Percentiles rank a stretch among this genome's conserved stretches.
These are phyloP conservation scores for Drosophila meridiana DNA, from an alignment of 2,888 invertebrate genomes.

Conservation along the genomic window DNA sequence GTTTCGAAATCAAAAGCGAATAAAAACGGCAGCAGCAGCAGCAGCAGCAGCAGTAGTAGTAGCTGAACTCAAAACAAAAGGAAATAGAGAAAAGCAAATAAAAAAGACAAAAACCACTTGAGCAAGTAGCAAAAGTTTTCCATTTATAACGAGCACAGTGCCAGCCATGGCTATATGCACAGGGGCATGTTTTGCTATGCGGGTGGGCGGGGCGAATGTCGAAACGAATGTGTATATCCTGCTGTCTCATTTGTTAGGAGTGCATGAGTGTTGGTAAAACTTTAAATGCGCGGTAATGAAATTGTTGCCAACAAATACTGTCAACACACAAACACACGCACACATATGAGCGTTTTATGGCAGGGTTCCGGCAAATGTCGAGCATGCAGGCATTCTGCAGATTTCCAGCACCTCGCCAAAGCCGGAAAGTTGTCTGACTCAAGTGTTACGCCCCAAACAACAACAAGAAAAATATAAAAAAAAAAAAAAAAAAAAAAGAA, in stretches of 20 bases:
- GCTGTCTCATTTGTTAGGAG: conserved; percentile 55
- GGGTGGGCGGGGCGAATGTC: conserved; percentile 11
- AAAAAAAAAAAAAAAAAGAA: conserved; percentile 36
- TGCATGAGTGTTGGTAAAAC: conserved; percentile 66
- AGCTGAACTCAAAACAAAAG: conserved; percentile 33
- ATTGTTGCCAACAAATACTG: conserved; percentile 78
- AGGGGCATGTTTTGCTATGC: conserved; percentile 32
- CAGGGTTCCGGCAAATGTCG: conserved; percentile 56
- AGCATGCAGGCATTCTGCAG: conserved; percentile 61
- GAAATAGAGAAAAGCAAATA: conserved; percentile 47
- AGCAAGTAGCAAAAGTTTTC: conserved; percentile 78
- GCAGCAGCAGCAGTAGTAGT: conserved; percentile 20
- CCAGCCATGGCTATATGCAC: conserved; percentile 38
- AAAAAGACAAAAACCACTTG: conserved; percentile 71
- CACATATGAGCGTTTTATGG: conserved; percentile 63
- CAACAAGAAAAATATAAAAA: conserved; percentile 39
- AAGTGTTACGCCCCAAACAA: conserved; percentile 56
- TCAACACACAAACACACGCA: conserved; percentile 48
- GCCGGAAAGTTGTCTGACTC: conserved; percentile 68
- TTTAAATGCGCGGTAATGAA: conserved; percentile 81
- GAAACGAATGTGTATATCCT: conserved; percentile 40
- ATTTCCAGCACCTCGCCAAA: conserved; percentile 54
- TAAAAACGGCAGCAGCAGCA: conserved; percentile 19
- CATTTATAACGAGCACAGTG: conserved; percentile 79
- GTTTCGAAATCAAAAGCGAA: conserved; percentile 65